Evolutionary conservation across 2,888 invertebrate species (phyloP).

Genomic region (Cryptocephalus primarius): DNA sequence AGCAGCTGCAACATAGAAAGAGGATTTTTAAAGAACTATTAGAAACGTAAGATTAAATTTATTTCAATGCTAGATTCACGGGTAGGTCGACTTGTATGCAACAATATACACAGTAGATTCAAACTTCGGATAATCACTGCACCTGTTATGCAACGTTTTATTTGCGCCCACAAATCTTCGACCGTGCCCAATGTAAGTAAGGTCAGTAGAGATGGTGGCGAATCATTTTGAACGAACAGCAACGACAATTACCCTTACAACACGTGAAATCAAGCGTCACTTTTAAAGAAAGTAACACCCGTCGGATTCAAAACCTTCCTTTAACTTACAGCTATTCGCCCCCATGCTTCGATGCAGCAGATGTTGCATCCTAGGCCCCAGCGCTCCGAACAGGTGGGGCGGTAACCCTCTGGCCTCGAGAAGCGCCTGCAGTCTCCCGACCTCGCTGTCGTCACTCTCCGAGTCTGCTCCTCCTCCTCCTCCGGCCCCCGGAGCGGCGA

Average conservation of each 20-base stretch:
- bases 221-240: too few species aligned
- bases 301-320: too few species aligned
- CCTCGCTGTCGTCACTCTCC: slow-evolving; percentile 87
- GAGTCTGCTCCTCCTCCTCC: slow-evolving; percentile 46
- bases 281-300: too few species aligned
- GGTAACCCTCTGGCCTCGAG: slow-evolving; percentile 91
- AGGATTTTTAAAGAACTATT: neutral
- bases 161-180: too few species aligned
- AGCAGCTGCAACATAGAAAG: slow-evolving; percentile 26
- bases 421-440: slow-evolving; percentile 87
- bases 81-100: neutral
- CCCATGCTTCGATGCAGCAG: slow-evolving; percentile 90
- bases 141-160: neutral
- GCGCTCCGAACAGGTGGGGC: slow-evolving; percentile 91
- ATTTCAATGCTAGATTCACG: too few species aligned
- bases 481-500: neutral
- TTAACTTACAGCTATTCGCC: slow-evolving; percentile 60
- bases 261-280: too few species aligned
- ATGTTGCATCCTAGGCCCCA: slow-evolving; percentile 95
- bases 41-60: neutral
- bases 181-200: too few species aligned
- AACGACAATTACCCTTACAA: too few species aligned
- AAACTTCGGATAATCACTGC: neutral
- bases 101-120: neutral
- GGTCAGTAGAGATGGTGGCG: too few species aligned